Evolutionary conservation across 2,888 invertebrate genomes (phyloP), one percentile per base, ranked within the genome.

Genomic region (Oegoconia quadripuncta): DNA sequence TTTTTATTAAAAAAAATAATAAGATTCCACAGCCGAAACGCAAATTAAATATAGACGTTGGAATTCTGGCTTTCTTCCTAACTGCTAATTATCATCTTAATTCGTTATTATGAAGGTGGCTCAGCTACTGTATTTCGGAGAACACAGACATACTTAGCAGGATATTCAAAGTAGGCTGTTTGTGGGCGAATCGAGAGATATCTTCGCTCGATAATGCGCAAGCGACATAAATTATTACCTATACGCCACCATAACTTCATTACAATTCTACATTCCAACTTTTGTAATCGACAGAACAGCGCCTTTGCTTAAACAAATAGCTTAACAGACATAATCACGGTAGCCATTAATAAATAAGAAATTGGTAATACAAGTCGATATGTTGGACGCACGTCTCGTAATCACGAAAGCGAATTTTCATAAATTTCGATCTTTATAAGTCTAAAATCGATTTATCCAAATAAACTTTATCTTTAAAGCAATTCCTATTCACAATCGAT

Each of bases 401-500:
- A 42, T 48, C 48, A 65, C 60, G 65, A 64, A 68, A 55, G 51
- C 55, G 16, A 52, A 54, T 47, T n/a, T 53, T 63, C 55, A 74
- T 74, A 74, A 74, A 74, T 59, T 63, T 41, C 39, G 48, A 45
- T 64, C 57, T 70, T 67, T 70, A 70, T 68, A 59, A 55, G 55
- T 52, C 55, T 48, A 59, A 64, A 60, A 64, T 62, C 64, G 65
- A 64, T 70, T 59, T 55, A 54, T 64, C 63, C 54, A 58, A 71
- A 70, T 67, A 67, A 64, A 46, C 55, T 57, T 58, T 59, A 66
- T 65, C 60, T 65, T n/a, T 48, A 57, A 59, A 52, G 68, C 67
- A 50, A 79, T 80, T 79, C 49, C 67, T 75, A 81, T 79, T 79
- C 79, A 68, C 47, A 53, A 71, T 61, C 75, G 66, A 74, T 76